Evolutionary conservation across 2,888 invertebrate genomes (phyloP).

Genomic region (Lepeophtheirus nordmannii): DNA sequence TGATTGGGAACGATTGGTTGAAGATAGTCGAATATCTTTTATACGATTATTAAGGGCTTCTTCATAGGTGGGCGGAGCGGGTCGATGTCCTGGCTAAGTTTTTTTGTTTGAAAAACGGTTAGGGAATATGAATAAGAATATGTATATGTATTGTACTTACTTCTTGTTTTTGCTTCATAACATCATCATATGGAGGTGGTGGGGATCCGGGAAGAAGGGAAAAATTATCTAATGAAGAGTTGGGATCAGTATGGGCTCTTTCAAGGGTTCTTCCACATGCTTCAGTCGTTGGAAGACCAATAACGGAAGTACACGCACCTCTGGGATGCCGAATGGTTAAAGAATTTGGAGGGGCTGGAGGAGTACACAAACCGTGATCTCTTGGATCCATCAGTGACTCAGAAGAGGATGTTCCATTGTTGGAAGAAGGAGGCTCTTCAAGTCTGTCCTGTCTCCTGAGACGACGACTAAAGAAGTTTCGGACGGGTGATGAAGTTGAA

Average conservation of each 20-base stretch:
- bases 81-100: neutral
- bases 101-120: too few species aligned
- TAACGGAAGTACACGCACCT: neutral
- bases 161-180: conserved; percentile 8
- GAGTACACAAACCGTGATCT: conserved; percentile 19
- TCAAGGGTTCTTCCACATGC: conserved; percentile 15
- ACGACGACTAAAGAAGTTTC: neutral
- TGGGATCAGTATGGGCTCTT: conserved; percentile 18
- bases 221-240: neutral
- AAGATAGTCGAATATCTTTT: neutral
- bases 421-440: neutral
- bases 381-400: neutral
- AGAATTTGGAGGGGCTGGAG: conserved; percentile 12
- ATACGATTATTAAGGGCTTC: conserved; percentile 15
- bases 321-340: neutral
- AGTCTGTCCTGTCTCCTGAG: neutral
- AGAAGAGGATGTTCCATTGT: neutral
- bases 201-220: conserved; percentile 1
- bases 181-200: conserved; percentile 17
- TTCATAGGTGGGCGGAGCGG: conserved; percentile 20
- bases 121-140: too few species aligned
- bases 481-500: conserved; percentile 1
- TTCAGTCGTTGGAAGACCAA: neutral
- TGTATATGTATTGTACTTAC: neutral
- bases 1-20: conserved; percentile 1